Base-by-base conservation (phyloP, 92 coral and sea anemone genomes). In the Porites divaricata region DNA sequence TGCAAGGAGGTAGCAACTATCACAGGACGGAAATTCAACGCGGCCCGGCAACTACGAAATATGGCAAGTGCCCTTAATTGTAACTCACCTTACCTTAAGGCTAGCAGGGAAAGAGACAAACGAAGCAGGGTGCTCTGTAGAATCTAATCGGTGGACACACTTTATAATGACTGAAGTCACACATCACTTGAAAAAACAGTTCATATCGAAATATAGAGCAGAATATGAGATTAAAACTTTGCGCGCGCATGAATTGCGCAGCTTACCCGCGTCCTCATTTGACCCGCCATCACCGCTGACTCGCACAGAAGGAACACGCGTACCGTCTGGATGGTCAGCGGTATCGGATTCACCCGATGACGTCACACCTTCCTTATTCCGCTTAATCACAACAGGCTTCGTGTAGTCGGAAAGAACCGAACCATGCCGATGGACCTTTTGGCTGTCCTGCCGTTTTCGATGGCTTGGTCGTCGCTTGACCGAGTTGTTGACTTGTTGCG, bases 281-380 rank as follows among this genome's bases (percentile, higher is more conserved):
- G 99, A 96, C 91, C 99, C 99, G 76, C 99, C 99, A 89, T 96
- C 99, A 87, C 99, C 99, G 91, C 99, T 91, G 93, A 95, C 92
- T 86, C 99, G 88, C 78, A 93, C 89, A 66, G 91, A 87, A 65
- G 97, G 92, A 72, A 92, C 94, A 51, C 81, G 84, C 98, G 87
- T 95, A 88, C 98, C 99, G 88, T 93, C 98, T 64, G 87, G 92
- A 35, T 87, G 89, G 85, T 91, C 97, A 80, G 90, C 93, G 81
- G 87, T 81, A 53, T 85, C 98, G 20, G 98, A 94, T 22, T 94
- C 95, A 20, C 95, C 99, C 6, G 95, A 90, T 67, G 99, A 95
- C 75, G 96, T 74, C 57, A 48, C 91, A 41, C 93, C 98, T 41
- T 95, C 98, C 88, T 96, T 95, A 64, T 86, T 95, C 64, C 99